These are phyloP conservation scores for Magallana nippona DNA, from an alignment of 2,888 invertebrate genomes.

Conservation along the genomic window DNA sequence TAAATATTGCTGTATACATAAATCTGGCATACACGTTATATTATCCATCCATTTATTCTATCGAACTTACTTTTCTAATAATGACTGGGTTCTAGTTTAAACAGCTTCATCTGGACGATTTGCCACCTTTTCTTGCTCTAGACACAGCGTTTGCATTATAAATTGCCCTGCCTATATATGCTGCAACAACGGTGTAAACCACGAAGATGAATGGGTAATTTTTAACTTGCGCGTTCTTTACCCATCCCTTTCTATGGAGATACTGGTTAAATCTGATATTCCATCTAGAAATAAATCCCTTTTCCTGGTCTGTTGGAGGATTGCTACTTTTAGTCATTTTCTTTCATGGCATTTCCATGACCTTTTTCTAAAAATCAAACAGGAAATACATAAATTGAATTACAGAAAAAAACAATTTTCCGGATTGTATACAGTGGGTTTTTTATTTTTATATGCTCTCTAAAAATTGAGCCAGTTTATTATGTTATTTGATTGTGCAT, in stretches of 20 bases:
- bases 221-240: not conserved
- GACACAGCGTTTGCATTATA: not conserved
- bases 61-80: too few relatives aligned
- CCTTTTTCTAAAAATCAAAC: not conserved
- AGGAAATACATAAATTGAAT: not conserved
- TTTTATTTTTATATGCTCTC: too few relatives aligned
- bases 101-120: too few relatives aligned
- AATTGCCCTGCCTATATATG: not conserved
- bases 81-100: too few relatives aligned
- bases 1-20: too few relatives aligned
- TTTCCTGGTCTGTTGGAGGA: not conserved
- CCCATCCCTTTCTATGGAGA: slow-evolving; percentile 27
- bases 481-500: too few relatives aligned
- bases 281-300: not conserved
- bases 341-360: not conserved
- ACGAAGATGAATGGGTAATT: not conserved
- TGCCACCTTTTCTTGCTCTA: not conserved
- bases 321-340: not conserved
- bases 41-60: too few relatives aligned
- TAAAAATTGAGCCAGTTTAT: too few relatives aligned
- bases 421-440: too few relatives aligned
- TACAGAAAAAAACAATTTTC: too few relatives aligned
- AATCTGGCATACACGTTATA: too few relatives aligned
- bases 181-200: not conserved
- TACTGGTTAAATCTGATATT: not conserved